Evolutionary conservation across 2,113 vertebrate species (phyloP).

Genomic region (Rhynchomys soricoides): DNA sequence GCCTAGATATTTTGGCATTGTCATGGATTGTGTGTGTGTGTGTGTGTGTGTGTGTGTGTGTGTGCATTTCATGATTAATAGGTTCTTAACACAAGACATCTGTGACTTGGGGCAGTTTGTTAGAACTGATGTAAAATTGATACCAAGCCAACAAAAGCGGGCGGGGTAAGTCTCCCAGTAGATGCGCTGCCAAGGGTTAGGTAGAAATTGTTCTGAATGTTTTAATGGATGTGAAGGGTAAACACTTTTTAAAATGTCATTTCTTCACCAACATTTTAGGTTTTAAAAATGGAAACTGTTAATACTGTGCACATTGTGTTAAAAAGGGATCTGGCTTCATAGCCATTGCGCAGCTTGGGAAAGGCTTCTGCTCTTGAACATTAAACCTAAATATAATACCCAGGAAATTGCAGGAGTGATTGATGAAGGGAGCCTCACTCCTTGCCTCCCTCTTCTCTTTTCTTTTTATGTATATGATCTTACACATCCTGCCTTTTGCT

Average conservation of each 20-base stretch:
- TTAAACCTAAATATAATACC: slow-evolving; percentile 40
- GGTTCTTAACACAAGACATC: slow-evolving; percentile 74
- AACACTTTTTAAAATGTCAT: slow-evolving; percentile 59
- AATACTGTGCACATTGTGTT: slow-evolving; percentile 16
- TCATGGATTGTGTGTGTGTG: neutral
- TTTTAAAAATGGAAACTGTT: slow-evolving; percentile 69
- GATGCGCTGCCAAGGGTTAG: slow-evolving; percentile 60
- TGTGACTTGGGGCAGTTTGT: slow-evolving; percentile 67
- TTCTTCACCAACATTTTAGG: slow-evolving; percentile 40
- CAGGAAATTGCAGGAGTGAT: slow-evolving; percentile 59
- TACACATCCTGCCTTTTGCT: neutral
- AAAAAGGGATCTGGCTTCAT: slow-evolving; percentile 7
- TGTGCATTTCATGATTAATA: slow-evolving; percentile 61
- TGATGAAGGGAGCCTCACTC: slow-evolving; percentile 5
- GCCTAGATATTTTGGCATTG: slow-evolving; percentile 68
- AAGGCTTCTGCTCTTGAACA: neutral
- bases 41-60: no score
- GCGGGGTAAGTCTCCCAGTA: slow-evolving; percentile 52
- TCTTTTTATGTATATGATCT: neutral
- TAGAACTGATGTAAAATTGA: slow-evolving; percentile 63
- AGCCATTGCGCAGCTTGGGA: neutral
- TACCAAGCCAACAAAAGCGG: slow-evolving; percentile 44
- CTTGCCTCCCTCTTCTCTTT: neutral
- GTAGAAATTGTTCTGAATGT: slow-evolving; percentile 72
- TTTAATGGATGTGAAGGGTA: slow-evolving; percentile 76